Evolutionary conservation across 2,113 vertebrate species (phyloP), one percentile per base, ranked within the genome.

Genomic region (Triplophysa rosa): DNA sequence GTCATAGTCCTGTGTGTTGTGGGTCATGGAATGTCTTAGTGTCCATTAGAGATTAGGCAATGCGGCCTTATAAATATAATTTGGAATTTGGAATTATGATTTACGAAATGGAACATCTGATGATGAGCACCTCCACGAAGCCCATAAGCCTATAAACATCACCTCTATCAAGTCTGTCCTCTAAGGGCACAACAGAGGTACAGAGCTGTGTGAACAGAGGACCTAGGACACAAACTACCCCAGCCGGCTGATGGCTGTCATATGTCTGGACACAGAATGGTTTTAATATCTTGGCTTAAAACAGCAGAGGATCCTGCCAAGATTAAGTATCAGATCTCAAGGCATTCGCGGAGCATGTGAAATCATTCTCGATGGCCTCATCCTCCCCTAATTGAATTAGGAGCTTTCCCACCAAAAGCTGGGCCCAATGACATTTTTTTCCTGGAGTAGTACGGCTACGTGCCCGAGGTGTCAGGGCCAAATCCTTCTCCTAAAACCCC

Each of bases 381-480:
- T 88, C 87, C 87, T 74, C 74, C 79, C 64, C 85, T 93, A 93
- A 93, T 92, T 92, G 83, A 93, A 93, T 93, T 91, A 92, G 84
- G 86, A 84, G 82, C 33, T 77, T 84, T 89, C 89, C 89, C 87
- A 91, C 87, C 84, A 23, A 29, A 84, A 83, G 58, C 83, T 79
- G 77, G 68, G 82, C 86, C 74, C 5, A 29, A 76, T 42, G 47
- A 33, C 33, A 69, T 73, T 67, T 56, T 56, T 40, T 56, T 80
- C 29, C 49, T 68, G 58, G n/a, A 85, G 68, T 72, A 78, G 80
- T 68, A 70, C 29, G 64, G 79, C 49, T 26, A 61, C 45, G 21
- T 82, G 82, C 74, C 37, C 5, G 29, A 58, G 75, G 87, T 85
- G 82, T 87, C 77, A 24, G 67, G 77, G 82, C 81, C 84, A 84